phyloP scores from a whole-genome alignment of 2,797 vertebrate genomes.

The Lepus oiostolus region DNA sequence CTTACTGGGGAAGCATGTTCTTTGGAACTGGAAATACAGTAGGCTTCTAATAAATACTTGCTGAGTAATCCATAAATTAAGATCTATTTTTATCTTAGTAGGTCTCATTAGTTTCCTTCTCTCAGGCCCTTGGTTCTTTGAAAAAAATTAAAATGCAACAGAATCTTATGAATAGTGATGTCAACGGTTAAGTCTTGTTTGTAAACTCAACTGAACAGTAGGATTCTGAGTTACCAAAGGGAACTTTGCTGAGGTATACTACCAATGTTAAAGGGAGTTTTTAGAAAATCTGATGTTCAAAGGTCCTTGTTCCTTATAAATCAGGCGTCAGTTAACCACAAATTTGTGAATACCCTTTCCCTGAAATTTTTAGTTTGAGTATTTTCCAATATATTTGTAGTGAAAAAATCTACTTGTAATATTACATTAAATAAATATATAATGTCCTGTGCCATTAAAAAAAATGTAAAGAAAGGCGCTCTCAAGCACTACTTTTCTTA shows the following conservation, averaged over 20 bases:
- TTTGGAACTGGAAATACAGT: background rate
- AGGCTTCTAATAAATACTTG: background rate
- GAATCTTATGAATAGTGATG: background rate
- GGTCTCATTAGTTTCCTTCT: background rate
- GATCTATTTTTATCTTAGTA: background rate
- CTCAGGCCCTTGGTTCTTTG: background rate
- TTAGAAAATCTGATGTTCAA: background rate
- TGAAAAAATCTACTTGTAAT: background rate
- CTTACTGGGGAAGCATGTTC: background rate
- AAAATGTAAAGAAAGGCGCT: background rate
- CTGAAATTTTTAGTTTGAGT: constrained; percentile 8
- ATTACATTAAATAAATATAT: background rate
- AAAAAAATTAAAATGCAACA: background rate
- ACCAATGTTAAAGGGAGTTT: background rate
- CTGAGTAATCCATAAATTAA: constrained; percentile 23
- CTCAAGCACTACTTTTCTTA: background rate
- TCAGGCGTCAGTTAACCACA: background rate
- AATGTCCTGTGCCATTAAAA: background rate
- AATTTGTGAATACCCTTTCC: background rate
- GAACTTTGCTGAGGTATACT: background rate
- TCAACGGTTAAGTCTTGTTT: background rate
- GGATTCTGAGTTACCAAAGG: background rate
- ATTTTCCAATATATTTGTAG: background rate
- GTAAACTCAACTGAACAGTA: background rate
- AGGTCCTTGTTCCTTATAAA: background rate